A percentile compares a stretch with the other conserved stretches of the same genome.
Evolutionary conservation across 35 echinoderm and acorn worm genomes (phyloP).

Genomic region (Ophiothrix spiculata): DNA sequence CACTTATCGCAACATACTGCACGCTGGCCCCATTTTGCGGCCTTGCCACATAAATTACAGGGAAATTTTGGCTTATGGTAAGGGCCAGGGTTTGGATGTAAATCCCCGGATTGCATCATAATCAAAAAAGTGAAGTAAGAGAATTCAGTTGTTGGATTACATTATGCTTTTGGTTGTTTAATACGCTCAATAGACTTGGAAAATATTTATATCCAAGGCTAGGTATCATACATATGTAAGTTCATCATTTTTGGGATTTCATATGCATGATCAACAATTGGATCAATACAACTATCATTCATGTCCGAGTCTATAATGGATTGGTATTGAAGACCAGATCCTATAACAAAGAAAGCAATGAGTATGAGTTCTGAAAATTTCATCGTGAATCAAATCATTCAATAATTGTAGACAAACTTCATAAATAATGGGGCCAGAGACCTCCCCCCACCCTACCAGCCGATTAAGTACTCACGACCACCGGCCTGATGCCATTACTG

Average conservation of each 20-base stretch:
- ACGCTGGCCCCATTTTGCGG: slow-evolving; percentile 16
- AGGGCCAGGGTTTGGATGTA: not conserved
- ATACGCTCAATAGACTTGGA: not conserved
- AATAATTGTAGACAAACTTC: no score
- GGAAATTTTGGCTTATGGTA: not conserved
- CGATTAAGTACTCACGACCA: not conserved
- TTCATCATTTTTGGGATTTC: no score
- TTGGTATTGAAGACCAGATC: not conserved
- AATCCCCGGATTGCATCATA: not conserved
- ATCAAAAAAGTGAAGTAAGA: not conserved
- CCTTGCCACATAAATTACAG: not conserved
- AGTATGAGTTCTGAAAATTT: not conserved
- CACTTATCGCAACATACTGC: slow-evolving; percentile 32
- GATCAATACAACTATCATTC: not conserved
- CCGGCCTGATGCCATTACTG: not conserved
- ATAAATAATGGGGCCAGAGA: not conserved
- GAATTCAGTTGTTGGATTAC: not conserved
- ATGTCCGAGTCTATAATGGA: not conserved
- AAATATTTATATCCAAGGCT: not conserved
- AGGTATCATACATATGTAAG: not conserved
- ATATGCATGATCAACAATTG: not conserved
- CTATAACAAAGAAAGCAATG: not conserved
- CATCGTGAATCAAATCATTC: no score
- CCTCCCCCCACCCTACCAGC: not conserved
- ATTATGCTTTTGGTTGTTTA: not conserved